phyloP scores from a whole-genome alignment of 23 tunicate species.

The Halocynthia roretzi region DNA sequence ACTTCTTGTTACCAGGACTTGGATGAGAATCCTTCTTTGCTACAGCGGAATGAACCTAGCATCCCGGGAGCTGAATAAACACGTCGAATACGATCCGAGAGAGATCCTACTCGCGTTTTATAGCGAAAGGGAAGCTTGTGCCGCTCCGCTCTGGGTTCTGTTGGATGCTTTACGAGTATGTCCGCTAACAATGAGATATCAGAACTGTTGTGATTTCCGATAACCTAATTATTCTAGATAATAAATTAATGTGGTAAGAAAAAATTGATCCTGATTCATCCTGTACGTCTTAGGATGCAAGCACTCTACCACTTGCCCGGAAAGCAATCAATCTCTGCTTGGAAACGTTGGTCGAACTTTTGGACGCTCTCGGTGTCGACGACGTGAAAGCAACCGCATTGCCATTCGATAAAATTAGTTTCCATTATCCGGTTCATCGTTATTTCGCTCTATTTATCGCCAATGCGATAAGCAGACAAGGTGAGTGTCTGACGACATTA shows the following conservation, averaged over 20 bases:
- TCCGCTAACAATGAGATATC: too few species aligned
- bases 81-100: slow-evolving; percentile 49
- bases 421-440: slow-evolving; percentile 85
- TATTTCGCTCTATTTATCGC: slow-evolving; percentile 65
- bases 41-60: slow-evolving; percentile 75
- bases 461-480: slow-evolving; percentile 77
- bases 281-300: slow-evolving; percentile 5
- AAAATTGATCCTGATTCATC: not conserved
- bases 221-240: not conserved
- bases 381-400: not conserved
- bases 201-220: too few species aligned
- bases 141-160: slow-evolving; percentile 64
- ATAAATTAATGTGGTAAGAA: not conserved
- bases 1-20: slow-evolving; percentile 35
- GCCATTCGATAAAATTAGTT: slow-evolving; percentile 58
- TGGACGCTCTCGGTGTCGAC: slow-evolving; percentile 20
- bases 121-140: slow-evolving; percentile 79
- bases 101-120: slow-evolving; percentile 43
- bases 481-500: slow-evolving; percentile 8
- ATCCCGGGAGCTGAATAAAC: slow-evolving; percentile 34
- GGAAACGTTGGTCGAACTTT: slow-evolving; percentile 8
- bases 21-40: slow-evolving; percentile 38
- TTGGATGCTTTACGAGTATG: slow-evolving; percentile 68
- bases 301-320: not conserved
- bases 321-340: slow-evolving; percentile 8